Percentiles rank a stretch among this genome's conserved stretches.
Evolutionary conservation across 2,113 vertebrate genomes (phyloP).

Genomic region (Psilopogon haemacephalus): DNA sequence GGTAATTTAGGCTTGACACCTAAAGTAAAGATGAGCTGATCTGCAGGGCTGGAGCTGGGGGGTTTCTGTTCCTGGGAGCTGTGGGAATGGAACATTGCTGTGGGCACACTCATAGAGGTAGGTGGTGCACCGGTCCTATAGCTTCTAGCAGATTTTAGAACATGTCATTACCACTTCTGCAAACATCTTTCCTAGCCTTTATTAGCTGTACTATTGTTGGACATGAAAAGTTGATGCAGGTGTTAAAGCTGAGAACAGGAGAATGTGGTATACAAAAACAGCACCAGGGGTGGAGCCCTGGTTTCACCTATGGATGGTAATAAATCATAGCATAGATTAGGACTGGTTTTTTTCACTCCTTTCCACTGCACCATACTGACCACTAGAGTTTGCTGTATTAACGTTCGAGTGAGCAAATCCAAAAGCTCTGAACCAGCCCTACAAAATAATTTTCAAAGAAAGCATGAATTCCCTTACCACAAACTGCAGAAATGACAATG

Average conservation of each 20-base stretch:
- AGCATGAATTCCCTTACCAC: slow-evolving; percentile 3
- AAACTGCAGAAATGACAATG: not conserved
- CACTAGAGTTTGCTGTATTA: slow-evolving; percentile 69
- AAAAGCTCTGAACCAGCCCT: not conserved
- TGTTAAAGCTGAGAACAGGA: not conserved
- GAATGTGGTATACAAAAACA: not conserved
- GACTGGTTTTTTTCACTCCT: not conserved
- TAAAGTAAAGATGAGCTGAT: not conserved
- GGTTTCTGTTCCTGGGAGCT: not conserved
- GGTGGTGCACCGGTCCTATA: not conserved
- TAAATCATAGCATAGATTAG: not conserved
- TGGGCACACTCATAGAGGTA: not conserved
- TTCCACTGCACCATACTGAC: slow-evolving; percentile 41
- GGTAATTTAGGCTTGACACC: not conserved
- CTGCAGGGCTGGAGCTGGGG: not conserved
- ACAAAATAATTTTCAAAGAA: not conserved
- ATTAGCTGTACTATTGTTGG: not conserved
- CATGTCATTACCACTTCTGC: not conserved
- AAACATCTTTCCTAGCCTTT: not conserved
- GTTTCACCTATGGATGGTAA: not conserved
- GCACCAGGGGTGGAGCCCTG: not conserved
- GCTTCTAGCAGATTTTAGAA: not conserved
- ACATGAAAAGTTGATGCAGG: not conserved
- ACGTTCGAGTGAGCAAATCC: not conserved
- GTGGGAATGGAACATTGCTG: not conserved